These are phyloP conservation scores for Rhinogobius similis DNA, from an alignment of 2,113 vertebrate species.

Conservation along the genomic window DNA sequence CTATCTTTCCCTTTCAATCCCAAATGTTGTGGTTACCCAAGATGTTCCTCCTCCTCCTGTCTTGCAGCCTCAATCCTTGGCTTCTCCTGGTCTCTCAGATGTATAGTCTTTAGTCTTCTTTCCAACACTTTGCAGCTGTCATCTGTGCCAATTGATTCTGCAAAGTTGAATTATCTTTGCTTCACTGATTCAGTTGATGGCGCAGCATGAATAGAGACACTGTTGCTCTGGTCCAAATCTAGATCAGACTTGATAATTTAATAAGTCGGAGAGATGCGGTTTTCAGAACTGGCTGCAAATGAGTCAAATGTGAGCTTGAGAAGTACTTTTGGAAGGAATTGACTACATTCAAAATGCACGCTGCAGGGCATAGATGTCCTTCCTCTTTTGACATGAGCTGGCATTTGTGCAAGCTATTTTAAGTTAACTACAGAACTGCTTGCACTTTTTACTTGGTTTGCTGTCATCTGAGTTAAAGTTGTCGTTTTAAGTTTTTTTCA, in stretches of 20 bases:
- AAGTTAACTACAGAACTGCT: not conserved
- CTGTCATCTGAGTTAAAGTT: too few species aligned
- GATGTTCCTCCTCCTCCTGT: not conserved
- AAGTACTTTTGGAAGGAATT: not conserved
- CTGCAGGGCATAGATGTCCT: constrained; percentile 33
- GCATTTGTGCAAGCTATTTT: not conserved
- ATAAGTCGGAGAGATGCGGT: constrained; percentile 16
- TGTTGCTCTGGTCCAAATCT: constrained; percentile 35
- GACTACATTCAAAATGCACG: not conserved
- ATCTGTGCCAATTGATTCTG: not conserved
- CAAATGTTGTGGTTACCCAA: not conserved
- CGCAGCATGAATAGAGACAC: constrained; percentile 45
- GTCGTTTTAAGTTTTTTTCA: too few species aligned
- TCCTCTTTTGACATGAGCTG: constrained; percentile 6
- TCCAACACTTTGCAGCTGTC: not conserved
- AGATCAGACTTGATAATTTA: constrained; percentile 30
- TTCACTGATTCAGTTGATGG: constrained; percentile 17
- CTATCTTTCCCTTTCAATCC: constrained; percentile 6
- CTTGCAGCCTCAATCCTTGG: not conserved
- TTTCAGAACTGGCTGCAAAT: not conserved
- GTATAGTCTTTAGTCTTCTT: not conserved
- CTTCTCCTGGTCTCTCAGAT: not conserved
- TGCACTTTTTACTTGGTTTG: not conserved
- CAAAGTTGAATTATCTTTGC: constrained; percentile 15
- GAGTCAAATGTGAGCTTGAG: constrained; percentile 18